A percentile compares a stretch with the other conserved stretches of the same genome.
Conservation (phyloP, 1,140 invertebrate genomes). For the Hesperophylax magnus region DNA sequence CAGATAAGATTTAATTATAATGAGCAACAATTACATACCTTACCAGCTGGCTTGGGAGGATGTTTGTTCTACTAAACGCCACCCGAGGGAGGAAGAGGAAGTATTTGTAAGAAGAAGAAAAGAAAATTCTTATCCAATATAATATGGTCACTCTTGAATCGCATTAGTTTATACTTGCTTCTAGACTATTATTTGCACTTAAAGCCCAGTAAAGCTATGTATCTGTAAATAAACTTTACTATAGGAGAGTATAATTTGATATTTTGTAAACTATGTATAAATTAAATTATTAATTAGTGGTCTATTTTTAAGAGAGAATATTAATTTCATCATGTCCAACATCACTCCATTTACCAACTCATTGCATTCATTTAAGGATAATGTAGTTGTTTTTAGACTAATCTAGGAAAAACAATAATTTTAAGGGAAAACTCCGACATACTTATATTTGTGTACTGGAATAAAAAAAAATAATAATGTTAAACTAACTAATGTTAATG, state of each 20-base stretch:
- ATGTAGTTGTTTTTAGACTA: slow-evolving; percentile 14
- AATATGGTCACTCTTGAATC: too few relatives aligned
- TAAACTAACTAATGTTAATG: too few relatives aligned
- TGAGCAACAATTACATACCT: not conserved
- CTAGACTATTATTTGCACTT: slow-evolving; percentile 1
- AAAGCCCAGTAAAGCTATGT: slow-evolving; percentile 7
- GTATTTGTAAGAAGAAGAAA: too few relatives aligned
- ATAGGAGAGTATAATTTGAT: slow-evolving; percentile 22
- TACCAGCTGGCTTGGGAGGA: slow-evolving; percentile 22
- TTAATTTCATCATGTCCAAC: slow-evolving; percentile 5
- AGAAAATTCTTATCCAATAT: too few relatives aligned
- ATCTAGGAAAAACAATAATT: not conserved
- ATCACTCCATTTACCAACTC: slow-evolving; percentile 3
- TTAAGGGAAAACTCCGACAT: too few relatives aligned
- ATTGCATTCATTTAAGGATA: not conserved
- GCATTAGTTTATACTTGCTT: not conserved
- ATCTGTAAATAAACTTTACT: slow-evolving; percentile 8
- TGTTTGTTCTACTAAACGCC: not conserved
- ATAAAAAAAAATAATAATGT: too few relatives aligned
- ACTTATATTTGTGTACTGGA: too few relatives aligned
- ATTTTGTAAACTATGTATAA: slow-evolving; percentile 35
- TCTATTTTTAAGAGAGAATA: slow-evolving; percentile 8
- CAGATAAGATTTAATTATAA: too few relatives aligned
- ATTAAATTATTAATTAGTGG: slow-evolving; percentile 23
- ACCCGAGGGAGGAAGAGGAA: too few relatives aligned